A percentile compares a stretch with the other conserved stretches of the same genome.
These are phyloP conservation scores for Microcebus griseorufus DNA, from an alignment of 2,113 vertebrate species.

Conservation along the genomic window DNA sequence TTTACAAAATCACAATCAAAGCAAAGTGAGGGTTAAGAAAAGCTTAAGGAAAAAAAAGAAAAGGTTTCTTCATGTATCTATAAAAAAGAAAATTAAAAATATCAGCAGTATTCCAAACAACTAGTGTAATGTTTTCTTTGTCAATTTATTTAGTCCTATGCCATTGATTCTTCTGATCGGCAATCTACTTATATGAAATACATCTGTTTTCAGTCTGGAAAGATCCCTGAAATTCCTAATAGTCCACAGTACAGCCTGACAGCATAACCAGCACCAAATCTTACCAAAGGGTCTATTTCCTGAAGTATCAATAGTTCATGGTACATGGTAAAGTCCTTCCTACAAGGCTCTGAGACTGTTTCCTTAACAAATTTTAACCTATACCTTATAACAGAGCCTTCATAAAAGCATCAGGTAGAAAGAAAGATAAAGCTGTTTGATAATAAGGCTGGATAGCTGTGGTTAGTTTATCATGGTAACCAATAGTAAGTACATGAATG, in stretches of 20 bases:
- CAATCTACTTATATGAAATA: background rate
- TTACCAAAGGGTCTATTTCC: background rate
- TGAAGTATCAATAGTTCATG: background rate
- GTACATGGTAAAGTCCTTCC: background rate
- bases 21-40: background rate
- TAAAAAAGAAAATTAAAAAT: constrained; percentile 11
- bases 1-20: background rate
- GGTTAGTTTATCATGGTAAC: background rate
- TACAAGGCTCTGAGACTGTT: background rate
- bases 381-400: background rate
- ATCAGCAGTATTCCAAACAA: background rate
- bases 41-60: constrained; percentile 3
- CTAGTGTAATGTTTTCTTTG: background rate
- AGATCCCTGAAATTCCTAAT: background rate
- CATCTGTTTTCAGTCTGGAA: background rate
- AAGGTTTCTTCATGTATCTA: background rate
- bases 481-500: background rate
- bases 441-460: background rate
- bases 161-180: background rate
- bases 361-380: constrained; percentile 27
- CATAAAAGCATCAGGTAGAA: background rate
- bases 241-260: background rate
- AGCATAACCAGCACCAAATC: background rate
- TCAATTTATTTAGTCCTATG: background rate
- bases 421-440: background rate